Conservation (phyloP, 1,140 invertebrate species). For the Hetaerina americana region DNA sequence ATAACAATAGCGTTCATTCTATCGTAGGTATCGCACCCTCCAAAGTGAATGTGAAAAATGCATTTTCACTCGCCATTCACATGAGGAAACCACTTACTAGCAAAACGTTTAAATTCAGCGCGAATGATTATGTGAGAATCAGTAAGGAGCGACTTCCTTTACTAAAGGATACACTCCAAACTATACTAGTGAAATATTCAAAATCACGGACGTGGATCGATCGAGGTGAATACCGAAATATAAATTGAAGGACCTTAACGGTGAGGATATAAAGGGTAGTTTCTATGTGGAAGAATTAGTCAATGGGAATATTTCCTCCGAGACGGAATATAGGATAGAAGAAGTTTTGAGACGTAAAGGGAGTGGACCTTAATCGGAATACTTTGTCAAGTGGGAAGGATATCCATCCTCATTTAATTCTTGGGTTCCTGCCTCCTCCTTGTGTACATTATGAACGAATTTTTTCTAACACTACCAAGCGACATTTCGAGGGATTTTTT, state of each 20-base stretch:
- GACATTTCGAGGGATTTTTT: neutral
- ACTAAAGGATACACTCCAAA: neutral
- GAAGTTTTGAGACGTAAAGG: neutral
- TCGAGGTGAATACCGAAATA: neutral
- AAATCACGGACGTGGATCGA: neutral
- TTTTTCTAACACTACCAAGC: neutral
- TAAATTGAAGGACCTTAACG: neutral
- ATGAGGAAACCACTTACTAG: neutral
- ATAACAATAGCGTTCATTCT: neutral
- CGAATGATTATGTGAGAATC: neutral
- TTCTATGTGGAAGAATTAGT: neutral
- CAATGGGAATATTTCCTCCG: neutral
- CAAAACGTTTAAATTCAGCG: neutral
- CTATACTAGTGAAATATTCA: neutral
- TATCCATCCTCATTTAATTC: neutral
- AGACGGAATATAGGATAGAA: neutral
- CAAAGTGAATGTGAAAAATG: too few species aligned
- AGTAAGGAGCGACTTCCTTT: neutral
- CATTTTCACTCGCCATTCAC: neutral
- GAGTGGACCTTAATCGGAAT: neutral
- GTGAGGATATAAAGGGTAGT: neutral
- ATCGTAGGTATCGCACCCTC: neutral
- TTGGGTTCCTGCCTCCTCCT: neutral
- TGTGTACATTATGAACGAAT: neutral
- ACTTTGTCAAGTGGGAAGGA: neutral